Conservation (phyloP, 2,888 invertebrate species). For the Scelioninae gen. 1 region DNA sequence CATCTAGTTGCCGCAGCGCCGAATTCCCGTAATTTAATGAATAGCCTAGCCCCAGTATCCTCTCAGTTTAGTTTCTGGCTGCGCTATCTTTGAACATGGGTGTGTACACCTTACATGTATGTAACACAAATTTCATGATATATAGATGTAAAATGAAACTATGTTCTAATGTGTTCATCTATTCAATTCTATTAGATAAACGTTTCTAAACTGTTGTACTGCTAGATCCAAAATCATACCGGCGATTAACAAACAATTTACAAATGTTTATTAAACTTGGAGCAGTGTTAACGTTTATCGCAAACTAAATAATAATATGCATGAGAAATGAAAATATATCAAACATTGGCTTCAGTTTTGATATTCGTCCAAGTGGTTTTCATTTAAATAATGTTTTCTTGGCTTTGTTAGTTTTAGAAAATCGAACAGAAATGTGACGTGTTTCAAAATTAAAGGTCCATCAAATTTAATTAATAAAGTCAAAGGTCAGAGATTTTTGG, state of each 20-base stretch:
- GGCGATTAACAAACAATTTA: conserved; percentile 48
- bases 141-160: conserved; percentile 60
- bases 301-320: not conserved
- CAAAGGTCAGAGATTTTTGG: no score
- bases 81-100: conserved; percentile 58
- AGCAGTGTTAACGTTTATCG: not conserved
- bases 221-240: conserved; percentile 12
- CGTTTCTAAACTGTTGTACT: conserved; percentile 36
- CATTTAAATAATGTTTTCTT: not conserved
- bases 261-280: conserved; percentile 38
- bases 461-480: no score
- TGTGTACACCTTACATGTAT: conserved; percentile 67
- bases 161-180: conserved; percentile 53
- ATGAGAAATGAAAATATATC: conserved; percentile 5
- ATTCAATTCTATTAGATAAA: conserved; percentile 66
- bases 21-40: conserved; percentile 83
- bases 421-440: no score
- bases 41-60: conserved; percentile 79
- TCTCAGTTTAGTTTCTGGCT: conserved; percentile 73
- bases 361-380: not conserved
- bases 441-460: no score
- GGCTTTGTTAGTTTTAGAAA: no score
- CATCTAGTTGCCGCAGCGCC: conserved; percentile 72
- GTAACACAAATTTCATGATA: conserved; percentile 53
- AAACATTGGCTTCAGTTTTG: not conserved